Conservation (phyloP, 2,113 vertebrate species). For the Vulpes lagopus region DNA sequence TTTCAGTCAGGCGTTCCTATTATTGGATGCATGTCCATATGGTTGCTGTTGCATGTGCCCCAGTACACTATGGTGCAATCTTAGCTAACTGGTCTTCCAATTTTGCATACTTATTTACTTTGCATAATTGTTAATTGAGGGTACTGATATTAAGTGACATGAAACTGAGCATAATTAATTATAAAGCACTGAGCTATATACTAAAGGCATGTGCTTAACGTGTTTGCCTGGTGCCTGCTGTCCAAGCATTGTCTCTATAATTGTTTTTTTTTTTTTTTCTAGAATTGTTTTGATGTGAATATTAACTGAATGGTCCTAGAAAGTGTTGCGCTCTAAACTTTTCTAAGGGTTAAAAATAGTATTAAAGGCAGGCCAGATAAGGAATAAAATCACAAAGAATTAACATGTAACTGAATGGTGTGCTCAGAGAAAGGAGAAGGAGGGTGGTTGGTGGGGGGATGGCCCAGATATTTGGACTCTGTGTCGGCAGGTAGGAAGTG, state of each 20-base stretch:
- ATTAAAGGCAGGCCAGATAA: not conserved
- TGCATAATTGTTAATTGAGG: not conserved
- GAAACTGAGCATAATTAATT: not conserved
- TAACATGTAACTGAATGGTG: not conserved
- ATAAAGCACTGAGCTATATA: not conserved
- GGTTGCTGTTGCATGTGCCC: not conserved
- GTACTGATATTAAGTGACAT: not conserved
- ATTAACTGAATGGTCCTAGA: not conserved
- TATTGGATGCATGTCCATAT: not conserved
- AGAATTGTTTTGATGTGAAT: not conserved
- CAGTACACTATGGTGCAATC: not conserved
- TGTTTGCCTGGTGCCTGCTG: not conserved
- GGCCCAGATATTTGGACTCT: not conserved
- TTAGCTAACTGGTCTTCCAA: not conserved
- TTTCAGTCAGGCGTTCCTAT: not conserved
- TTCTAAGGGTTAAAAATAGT: not conserved
- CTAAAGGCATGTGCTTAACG: not conserved
- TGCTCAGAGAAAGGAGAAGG: not conserved
- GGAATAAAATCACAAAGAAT: not conserved
- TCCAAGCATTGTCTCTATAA: not conserved
- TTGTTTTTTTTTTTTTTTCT: too few species aligned
- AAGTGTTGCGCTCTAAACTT: not conserved
- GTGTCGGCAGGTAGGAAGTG: not conserved
- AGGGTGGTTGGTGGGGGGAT: not conserved
- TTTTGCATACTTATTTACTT: not conserved